Percentiles rank a stretch among this genome's conserved stretches.
These are phyloP conservation scores for Hydrolagus affinis DNA, from an alignment of 2,113 vertebrate genomes.

Conservation along the genomic window DNA sequence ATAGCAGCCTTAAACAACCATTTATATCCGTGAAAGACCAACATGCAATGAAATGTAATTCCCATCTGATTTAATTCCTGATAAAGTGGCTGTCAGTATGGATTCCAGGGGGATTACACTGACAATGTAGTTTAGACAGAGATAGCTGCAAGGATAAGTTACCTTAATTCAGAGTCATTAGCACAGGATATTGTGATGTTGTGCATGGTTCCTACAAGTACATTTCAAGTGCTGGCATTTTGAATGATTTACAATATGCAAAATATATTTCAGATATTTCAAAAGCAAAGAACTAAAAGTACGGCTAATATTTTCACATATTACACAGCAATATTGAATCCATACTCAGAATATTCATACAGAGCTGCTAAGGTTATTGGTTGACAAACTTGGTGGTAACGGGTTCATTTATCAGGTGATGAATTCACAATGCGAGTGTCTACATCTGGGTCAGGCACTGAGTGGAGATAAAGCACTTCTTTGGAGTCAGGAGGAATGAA, in stretches of 20 bases:
- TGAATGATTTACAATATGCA: neutral
- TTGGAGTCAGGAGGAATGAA: neutral
- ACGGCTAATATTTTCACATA: neutral
- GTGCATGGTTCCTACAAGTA: neutral
- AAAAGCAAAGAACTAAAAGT: neutral
- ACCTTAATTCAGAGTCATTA: neutral
- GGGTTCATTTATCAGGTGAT: neutral
- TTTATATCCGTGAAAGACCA: neutral
- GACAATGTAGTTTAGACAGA: neutral
- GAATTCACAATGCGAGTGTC: neutral
- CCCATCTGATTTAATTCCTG: conserved; percentile 32
- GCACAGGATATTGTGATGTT: neutral
- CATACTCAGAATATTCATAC: neutral
- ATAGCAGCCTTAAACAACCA: neutral
- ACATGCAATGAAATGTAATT: neutral
- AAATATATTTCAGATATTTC: neutral
- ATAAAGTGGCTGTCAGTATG: conserved; percentile 26
- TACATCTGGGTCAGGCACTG: neutral
- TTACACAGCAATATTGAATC: neutral
- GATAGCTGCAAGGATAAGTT: neutral
- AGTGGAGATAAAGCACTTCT: neutral
- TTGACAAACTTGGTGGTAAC: neutral
- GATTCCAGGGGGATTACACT: neutral
- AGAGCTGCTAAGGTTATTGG: neutral
- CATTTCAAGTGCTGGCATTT: neutral